phyloP scores from a whole-genome alignment of 64 coral and sea anemone genomes.

The Montipora efflorescens region DNA sequence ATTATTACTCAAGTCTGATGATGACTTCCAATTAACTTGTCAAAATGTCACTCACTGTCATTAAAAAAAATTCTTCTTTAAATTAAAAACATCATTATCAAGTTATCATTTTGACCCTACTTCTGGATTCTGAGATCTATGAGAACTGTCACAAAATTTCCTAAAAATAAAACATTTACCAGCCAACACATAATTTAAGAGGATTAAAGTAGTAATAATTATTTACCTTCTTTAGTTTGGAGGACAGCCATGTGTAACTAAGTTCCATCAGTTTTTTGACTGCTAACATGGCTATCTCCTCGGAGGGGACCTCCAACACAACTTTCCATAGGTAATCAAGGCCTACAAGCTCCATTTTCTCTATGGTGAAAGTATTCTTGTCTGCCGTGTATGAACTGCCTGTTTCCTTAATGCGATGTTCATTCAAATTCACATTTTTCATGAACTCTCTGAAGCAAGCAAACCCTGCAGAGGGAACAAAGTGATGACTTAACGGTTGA shows the following conservation, averaged over 20 bases:
- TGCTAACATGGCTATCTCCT: conserved; percentile 89
- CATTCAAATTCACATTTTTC: conserved; percentile 89
- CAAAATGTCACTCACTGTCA: too few relatives aligned
- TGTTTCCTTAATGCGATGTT: conserved; percentile 82
- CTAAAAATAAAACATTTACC: background rate
- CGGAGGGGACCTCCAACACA: conserved; percentile 84
- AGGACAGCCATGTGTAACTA: conserved; percentile 90
- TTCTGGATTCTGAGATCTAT: too few relatives aligned
- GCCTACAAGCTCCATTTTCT: conserved; percentile 90
- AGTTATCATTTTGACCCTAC: too few relatives aligned
- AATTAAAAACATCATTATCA: too few relatives aligned
- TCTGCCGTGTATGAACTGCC: conserved; percentile 1
- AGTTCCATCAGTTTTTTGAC: conserved; percentile 76
- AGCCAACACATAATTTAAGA: background rate
- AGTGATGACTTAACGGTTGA: background rate
- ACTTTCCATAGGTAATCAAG: conserved; percentile 89
- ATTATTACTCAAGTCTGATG: too few relatives aligned
- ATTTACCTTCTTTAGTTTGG: conserved; percentile 87
- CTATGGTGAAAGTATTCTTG: conserved; percentile 73
- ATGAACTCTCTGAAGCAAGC: conserved; percentile 84
- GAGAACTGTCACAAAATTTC: background rate
- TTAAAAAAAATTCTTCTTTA: too few relatives aligned
- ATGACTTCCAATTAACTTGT: too few relatives aligned
- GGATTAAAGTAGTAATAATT: too few relatives aligned
- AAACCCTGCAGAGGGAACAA: conserved; percentile 52